A percentile compares a stretch with the other conserved stretches of the same genome.
Evolutionary conservation across 2,888 invertebrate genomes (phyloP).

Genomic region (Dicyrtoma fusca): DNA sequence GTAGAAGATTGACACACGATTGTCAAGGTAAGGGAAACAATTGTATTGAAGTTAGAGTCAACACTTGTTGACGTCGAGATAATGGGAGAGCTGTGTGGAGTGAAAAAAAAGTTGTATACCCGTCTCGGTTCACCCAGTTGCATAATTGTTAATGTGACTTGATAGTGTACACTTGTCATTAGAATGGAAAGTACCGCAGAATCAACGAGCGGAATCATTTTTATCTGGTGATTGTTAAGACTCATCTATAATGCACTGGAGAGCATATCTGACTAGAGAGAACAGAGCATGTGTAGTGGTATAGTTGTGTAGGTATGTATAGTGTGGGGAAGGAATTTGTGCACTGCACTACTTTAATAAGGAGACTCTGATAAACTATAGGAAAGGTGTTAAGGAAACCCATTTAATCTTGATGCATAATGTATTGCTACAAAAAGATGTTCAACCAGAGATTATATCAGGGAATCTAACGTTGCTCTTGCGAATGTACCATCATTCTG

Average conservation of each 20-base stretch:
- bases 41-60: too few species aligned
- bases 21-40: too few species aligned
- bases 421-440: slow-evolving; percentile 34
- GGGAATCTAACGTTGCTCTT: slow-evolving; percentile 39
- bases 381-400: slow-evolving; percentile 16
- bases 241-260: not conserved
- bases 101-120: too few species aligned
- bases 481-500: slow-evolving; percentile 20
- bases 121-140: slow-evolving; percentile 5
- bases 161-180: not conserved
- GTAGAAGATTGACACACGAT: too few species aligned
- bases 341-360: too few species aligned
- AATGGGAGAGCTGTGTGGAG: too few species aligned
- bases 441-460: slow-evolving; percentile 42
- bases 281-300: not conserved
- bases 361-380: too few species aligned
- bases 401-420: slow-evolving; percentile 32
- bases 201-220: slow-evolving; percentile 21
- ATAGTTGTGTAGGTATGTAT: not conserved
- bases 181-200: slow-evolving; percentile 9
- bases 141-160: slow-evolving; percentile 7
- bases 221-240: slow-evolving; percentile 9
- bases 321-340: not conserved
- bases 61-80: too few species aligned
- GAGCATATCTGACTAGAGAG: not conserved